Base-by-base conservation (phyloP, 2,888 invertebrate genomes). In the Caenorhabditis angaria region DNA sequence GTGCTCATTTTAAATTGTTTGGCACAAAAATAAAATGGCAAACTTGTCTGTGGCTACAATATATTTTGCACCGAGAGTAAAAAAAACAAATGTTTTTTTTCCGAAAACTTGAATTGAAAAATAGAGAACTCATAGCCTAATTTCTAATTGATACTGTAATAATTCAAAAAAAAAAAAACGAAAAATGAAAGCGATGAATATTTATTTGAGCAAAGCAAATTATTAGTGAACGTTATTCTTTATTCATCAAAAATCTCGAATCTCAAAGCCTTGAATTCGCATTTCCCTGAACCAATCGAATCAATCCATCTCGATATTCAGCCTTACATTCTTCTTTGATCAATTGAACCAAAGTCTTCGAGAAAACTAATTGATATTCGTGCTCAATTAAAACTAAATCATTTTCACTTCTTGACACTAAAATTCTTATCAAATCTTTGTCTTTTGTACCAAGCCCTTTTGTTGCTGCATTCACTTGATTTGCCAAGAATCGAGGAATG, bases 321-420 rank as follows among this genome's bases (percentile, higher is more conserved):
- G 87, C 87, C 57, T 72, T 72, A 61, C 72, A 72, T 59, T 72
- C 72, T 10, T 72, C 67, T 27, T 72, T 72, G 61, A 72, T 68
- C 60, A 68, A 50, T 67, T 73, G 65, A 35, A 76, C 76, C 25
- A 85, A 70, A 3, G 81, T 22, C 61, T 82, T 83, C 28, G 70
- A 70, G 72, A 76, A 84, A 35, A 82, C 59, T 20, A 60, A 63
- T 55, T 91, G 91, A 89, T 93, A 95, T 83, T 92, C 92, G 73
- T 91, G 90, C 79, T 93, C 93, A 84, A 95, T 93, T 83, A 94
- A 93, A 0, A 91, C 92, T 90, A 95, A 91, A 88, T 95, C 95
- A 63, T 74, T 75, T 53, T 87, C 86, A 5, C 80, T 67, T 27
- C 86, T 70, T 8, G 79, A 73, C 5, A 86, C 85, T 8, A 87